Evolutionary conservation across 2,888 invertebrate species (phyloP), one percentile per base, ranked within the genome.

Genomic region (Tigriopus californicus): DNA sequence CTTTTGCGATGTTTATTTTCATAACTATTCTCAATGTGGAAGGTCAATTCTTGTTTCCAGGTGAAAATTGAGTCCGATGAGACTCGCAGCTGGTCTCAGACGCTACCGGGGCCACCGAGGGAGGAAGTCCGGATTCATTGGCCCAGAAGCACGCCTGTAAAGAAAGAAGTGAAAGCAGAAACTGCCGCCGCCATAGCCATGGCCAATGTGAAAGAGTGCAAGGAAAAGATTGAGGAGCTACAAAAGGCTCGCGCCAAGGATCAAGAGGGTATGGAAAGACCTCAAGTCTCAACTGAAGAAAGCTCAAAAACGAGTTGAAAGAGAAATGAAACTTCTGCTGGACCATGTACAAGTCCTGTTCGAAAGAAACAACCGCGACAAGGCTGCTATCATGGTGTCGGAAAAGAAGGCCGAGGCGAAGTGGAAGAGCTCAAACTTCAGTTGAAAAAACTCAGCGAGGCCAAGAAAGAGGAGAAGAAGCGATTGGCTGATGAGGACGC

Each of bases 401-500:
- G 94, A 95, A 72, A 82, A 91, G 67, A 91, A 91, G 73, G 79
- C 85, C 74, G 90, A 25, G 84, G 85, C 59, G 94, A 95, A 70
- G 76, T 90, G 0, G 94, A 94, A 62, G 94, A 94, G 64, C 76
- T 90, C 60, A 79, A 69, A 1, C 82, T 83, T 68, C 85, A 86
- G 68, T 76, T 89, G 47, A 89, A 88, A 70, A 85, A 88, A 74
- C 79, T 64, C 62, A 73, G 85, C 79, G 91, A 94, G 67, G 85
- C 83, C 67, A 92, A 94, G 70, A 80, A 91, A 3, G 91, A 91
- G 70, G 87, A 88, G 66, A 76, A 83, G 33, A 83, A 91, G 63
- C 89, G 92, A 65, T 71, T 92, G 53, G 90, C 90, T 0, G 95
- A 95, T 69, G 94, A 95, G 67, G 94, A 95, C 70, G 91, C 91